These are phyloP conservation scores for Polypterus senegalus DNA, from an alignment of 2,113 vertebrate species.

Conservation along the genomic window DNA sequence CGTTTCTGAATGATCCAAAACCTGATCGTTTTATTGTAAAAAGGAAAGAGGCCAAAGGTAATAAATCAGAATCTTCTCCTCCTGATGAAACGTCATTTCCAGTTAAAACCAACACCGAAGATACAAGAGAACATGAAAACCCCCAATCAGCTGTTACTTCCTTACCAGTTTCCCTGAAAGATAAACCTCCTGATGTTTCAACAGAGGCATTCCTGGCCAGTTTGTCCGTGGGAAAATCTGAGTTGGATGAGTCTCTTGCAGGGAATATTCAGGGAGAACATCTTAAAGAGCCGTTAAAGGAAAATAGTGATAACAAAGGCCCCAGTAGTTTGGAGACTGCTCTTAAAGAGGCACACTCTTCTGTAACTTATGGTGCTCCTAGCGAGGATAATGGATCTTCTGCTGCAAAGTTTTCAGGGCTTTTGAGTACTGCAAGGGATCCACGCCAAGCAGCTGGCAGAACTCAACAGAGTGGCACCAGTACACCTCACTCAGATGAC, in stretches of 20 bases:
- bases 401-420: constrained; percentile 42
- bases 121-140: constrained; percentile 28
- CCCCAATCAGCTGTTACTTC: constrained; percentile 32
- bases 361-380: constrained; percentile 7
- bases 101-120: constrained; percentile 21
- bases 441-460: constrained; percentile 66
- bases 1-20: constrained; percentile 37
- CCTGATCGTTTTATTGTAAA: constrained; percentile 52
- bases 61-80: constrained; percentile 25
- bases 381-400: constrained; percentile 35
- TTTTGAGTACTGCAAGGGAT: constrained; percentile 56
- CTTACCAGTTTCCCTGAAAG: constrained; percentile 62
- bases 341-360: neutral
- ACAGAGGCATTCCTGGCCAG: constrained; percentile 78
- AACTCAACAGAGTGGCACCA: constrained; percentile 52
- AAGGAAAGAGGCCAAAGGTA: constrained; percentile 48
- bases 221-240: constrained; percentile 49
- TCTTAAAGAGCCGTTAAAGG: no score
- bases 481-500: neutral
- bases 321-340: no score
- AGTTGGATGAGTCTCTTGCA: constrained; percentile 31
- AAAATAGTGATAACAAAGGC: no score
- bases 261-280: no score
- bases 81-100: constrained; percentile 28
- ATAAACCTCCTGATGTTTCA: constrained; percentile 86